Percentiles rank a stretch among this genome's conserved stretches.
Conservation (phyloP, 2,113 vertebrate species). For the Callaeas wilsoni region DNA sequence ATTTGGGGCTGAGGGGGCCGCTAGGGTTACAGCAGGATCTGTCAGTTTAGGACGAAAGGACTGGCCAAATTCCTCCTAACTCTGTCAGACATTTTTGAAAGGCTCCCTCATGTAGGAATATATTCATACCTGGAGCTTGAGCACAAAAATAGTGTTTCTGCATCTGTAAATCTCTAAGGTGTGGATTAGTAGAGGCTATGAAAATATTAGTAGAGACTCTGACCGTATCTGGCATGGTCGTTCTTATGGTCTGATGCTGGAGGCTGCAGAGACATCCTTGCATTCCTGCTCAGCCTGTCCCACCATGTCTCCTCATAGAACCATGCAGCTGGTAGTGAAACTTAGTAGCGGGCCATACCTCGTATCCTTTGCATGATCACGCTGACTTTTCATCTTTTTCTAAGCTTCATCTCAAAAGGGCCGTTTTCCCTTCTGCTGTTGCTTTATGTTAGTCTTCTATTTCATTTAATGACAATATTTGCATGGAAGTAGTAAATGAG, state of each 20-base stretch:
- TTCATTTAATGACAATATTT: neutral
- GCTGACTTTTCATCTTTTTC: neutral
- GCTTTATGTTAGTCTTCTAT: neutral
- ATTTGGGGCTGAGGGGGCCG: neutral
- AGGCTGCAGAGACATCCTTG: neutral
- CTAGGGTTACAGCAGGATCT: neutral
- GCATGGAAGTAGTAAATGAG: neutral
- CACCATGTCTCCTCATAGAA: neutral
- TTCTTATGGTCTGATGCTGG: neutral
- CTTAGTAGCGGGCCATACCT: neutral
- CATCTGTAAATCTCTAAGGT: neutral
- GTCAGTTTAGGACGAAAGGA: neutral
- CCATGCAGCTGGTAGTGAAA: neutral
- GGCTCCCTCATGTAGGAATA: neutral
- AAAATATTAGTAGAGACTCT: neutral
- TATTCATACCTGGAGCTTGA: neutral
- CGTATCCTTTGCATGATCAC: rapidly evolving
- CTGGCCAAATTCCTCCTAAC: neutral
- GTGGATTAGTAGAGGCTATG: neutral
- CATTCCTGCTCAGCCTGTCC: neutral
- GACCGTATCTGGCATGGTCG: neutral
- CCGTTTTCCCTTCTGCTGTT: neutral
- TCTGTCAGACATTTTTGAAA: neutral
- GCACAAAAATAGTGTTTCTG: neutral
- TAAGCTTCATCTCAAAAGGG: neutral